Evolutionary conservation across 1,140 invertebrate species (phyloP).

Genomic region (Pinna nobilis): DNA sequence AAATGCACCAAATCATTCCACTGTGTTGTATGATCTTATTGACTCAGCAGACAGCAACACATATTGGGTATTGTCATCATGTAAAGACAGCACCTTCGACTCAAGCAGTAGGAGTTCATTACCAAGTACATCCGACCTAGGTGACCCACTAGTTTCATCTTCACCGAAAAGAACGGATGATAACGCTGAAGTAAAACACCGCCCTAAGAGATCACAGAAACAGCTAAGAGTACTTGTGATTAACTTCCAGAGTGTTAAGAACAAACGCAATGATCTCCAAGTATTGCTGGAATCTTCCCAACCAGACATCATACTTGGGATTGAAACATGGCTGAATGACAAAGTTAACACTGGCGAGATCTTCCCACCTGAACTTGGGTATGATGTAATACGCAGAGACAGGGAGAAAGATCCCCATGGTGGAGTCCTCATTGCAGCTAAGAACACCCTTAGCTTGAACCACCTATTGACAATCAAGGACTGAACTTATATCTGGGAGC

Average conservation of each 20-base stretch:
- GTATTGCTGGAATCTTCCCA: too few species aligned
- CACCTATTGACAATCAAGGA: not conserved
- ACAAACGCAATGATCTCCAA: too few species aligned
- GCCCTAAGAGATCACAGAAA: not conserved
- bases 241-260: not conserved
- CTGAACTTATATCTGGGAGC: not conserved
- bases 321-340: not conserved
- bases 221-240: too few species aligned
- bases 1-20: not conserved
- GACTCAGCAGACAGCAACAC: constrained; percentile 8
- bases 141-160: not conserved
- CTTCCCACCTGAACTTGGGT: too few species aligned
- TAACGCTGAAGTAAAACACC: not conserved
- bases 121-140: not conserved
- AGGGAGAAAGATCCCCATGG: too few species aligned
- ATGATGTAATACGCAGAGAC: too few species aligned
- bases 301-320: not conserved
- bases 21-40: not conserved
- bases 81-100: not conserved
- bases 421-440: not conserved
- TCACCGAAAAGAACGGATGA: not conserved
- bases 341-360: too few species aligned
- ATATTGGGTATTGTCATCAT: not conserved
- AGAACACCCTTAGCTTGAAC: not conserved
- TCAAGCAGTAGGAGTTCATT: not conserved